phyloP scores from a whole-genome alignment of 2,113 vertebrate genomes.

The Nannospalax galili region DNA sequence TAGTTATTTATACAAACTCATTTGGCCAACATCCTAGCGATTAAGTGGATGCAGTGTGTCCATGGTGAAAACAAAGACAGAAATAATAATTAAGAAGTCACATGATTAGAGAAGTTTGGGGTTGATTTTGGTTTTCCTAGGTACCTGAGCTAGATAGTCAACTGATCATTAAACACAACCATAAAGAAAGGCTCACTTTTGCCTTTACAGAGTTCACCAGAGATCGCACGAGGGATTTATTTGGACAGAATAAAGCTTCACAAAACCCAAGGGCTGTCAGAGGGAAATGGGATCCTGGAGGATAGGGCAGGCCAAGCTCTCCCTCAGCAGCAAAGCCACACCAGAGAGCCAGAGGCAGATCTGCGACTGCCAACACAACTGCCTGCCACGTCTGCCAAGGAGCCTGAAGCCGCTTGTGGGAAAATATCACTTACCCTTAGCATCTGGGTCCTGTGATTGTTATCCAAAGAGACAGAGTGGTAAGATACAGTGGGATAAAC shows the following conservation, averaged over 20 bases:
- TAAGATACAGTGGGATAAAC: slow-evolving; percentile 80
- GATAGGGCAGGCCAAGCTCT: slow-evolving; percentile 77
- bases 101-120: slow-evolving; percentile 58
- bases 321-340: slow-evolving; percentile 80
- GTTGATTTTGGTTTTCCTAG: not conserved
- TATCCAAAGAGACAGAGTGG: slow-evolving; percentile 84
- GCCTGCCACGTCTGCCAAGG: slow-evolving; percentile 85
- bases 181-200: slow-evolving; percentile 31
- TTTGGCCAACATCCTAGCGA: slow-evolving; percentile 41
- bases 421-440: slow-evolving; percentile 88
- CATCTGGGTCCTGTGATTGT: slow-evolving; percentile 86
- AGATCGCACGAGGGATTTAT: slow-evolving; percentile 74
- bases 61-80: slow-evolving; percentile 26
- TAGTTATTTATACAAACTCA: slow-evolving; percentile 38
- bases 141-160: slow-evolving; percentile 62
- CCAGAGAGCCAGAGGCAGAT: slow-evolving; percentile 82
- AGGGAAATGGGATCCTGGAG: slow-evolving; percentile 81
- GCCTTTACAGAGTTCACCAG: slow-evolving; percentile 69
- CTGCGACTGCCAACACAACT: slow-evolving; percentile 85
- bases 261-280: slow-evolving; percentile 77
- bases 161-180: slow-evolving; percentile 12
- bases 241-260: slow-evolving; percentile 68
- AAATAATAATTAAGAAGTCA: slow-evolving; percentile 33
- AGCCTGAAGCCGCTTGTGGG: slow-evolving; percentile 87
- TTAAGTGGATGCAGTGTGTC: slow-evolving; percentile 11